Base-by-base conservation (phyloP, 1,140 invertebrate species). In the Lerema accius region DNA sequence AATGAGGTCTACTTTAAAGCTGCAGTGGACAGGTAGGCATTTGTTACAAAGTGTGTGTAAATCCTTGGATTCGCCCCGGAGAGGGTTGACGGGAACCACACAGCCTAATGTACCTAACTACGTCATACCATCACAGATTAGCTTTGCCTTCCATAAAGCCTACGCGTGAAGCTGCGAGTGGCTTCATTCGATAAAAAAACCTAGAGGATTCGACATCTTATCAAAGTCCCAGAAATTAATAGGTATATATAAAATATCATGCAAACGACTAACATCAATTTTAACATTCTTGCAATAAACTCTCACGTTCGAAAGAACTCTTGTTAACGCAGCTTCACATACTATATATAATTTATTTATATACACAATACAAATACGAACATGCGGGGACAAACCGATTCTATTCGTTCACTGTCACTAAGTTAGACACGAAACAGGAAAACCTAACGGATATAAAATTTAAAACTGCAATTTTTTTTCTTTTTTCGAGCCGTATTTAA, bases 81-180 rank as follows among this genome's bases (percentile, higher is more conserved):
- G 69, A 53, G 69, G 69, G 76, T 58, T 69, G 73, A 58, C 63
- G 69, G 71, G 69, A 79, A 65, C 74, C 82, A 80, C 79, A 83
- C 83, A 83, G 80, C 80, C 80, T 81, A 80, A 82, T 77, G 80
- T 82, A 84, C 77, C 76, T 85, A 89, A 82, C 78, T 89, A 88
- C 78, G 78, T 82, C 79, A 82, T 84, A 87, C 76, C 83, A 89
- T 89, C 86, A 89, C 86, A 89, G 86, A 89, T 87, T 74, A 86
- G 83, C 83, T 86, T 89, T 85, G 83, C 82, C 73, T 76, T 84
- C 64, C 50, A 80, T 80, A 83, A 81, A 85, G 73, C 85, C 63
- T 73, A 69, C 69, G 48, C 37, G 69, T 73, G 75, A 82, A 86
- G 82, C 76, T 78, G 70, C 72, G 63, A 63, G 13, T 63, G 53